A percentile compares a stretch with the other conserved stretches of the same genome.
phyloP scores from a whole-genome alignment of 1,140 invertebrate species.

The Pachypsylla venusta region DNA sequence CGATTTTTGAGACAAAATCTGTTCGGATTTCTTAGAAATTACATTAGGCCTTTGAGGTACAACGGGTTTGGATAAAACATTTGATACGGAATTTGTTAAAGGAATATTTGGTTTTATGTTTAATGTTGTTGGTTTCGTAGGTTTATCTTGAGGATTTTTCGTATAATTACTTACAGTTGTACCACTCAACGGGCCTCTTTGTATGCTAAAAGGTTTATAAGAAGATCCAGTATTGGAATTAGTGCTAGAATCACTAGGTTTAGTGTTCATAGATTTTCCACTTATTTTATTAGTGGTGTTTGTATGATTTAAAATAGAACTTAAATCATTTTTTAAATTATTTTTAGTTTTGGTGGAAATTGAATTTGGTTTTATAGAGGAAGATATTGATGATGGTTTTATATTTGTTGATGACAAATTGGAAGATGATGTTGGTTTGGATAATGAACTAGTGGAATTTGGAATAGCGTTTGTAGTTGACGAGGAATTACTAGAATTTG shows the following conservation, averaged over 20 bases:
- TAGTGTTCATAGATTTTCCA: too few relatives aligned
- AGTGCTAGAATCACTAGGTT: not conserved
- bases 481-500: too few relatives aligned
- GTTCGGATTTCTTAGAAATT: too few relatives aligned
- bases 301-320: not conserved
- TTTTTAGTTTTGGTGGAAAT: not conserved
- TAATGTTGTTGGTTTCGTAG: too few relatives aligned
- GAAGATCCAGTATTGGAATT: not conserved
- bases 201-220: not conserved
- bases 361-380: not conserved
- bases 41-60: slow-evolving; percentile 4
- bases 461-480: too few relatives aligned
- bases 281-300: too few relatives aligned
- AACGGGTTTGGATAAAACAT: not conserved
- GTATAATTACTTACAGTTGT: not conserved
- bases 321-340: not conserved
- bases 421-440: too few relatives aligned
- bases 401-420: too few relatives aligned
- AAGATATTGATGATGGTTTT: not conserved
- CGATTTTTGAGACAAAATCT: too few relatives aligned
- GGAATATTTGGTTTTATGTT: not conserved
- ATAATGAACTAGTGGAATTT: too few relatives aligned
- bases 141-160: not conserved
- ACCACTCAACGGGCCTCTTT: not conserved
- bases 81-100: not conserved